phyloP scores from a whole-genome alignment of 2,113 vertebrate genomes.

The Rhea americana region DNA sequence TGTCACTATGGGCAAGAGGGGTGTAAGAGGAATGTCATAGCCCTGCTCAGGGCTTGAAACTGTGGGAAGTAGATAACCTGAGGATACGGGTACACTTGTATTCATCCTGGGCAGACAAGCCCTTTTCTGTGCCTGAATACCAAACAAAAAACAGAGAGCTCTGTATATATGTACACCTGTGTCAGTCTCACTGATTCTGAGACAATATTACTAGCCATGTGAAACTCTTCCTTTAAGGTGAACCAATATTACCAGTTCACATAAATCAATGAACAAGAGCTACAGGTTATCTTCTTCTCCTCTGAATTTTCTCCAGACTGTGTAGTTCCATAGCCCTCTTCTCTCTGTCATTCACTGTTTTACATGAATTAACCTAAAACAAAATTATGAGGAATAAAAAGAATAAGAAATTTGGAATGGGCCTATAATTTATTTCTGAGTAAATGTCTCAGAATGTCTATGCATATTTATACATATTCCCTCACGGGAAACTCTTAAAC shows the following conservation, averaged over 20 bases:
- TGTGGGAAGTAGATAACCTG: neutral
- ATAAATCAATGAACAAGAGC: neutral
- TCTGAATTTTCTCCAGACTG: neutral
- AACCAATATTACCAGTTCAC: neutral
- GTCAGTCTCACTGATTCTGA: neutral
- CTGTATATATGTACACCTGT: neutral
- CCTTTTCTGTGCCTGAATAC: neutral
- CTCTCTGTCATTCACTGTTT: neutral
- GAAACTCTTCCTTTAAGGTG: neutral
- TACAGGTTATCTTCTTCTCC: neutral
- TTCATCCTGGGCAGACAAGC: neutral
- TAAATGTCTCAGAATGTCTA: neutral
- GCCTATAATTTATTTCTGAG: neutral
- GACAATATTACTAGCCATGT: neutral
- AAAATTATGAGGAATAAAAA: neutral
- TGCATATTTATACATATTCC: neutral
- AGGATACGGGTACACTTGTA: neutral
- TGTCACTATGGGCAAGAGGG: neutral
- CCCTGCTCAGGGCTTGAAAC: neutral
- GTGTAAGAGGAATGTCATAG: neutral
- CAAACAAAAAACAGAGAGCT: neutral
- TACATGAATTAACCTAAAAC: neutral
- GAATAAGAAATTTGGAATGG: neutral
- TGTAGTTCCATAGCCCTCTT: neutral
- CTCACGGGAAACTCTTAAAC: neutral